Base-by-base conservation (phyloP, 2,888 invertebrate genomes). In the Hedychridium roseum region DNA sequence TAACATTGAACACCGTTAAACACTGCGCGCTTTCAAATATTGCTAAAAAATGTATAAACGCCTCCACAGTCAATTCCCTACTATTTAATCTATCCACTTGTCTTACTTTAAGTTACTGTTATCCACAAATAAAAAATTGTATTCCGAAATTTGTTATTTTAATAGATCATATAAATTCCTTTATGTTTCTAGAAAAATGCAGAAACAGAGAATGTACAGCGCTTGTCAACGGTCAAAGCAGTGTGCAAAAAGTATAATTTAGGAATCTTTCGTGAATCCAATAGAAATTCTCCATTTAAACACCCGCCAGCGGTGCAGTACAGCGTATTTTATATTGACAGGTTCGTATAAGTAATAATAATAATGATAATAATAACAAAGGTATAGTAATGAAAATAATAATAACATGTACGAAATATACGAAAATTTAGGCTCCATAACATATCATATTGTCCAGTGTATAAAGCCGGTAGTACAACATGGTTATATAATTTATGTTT, bases 181-280 rank as follows among this genome's bases (percentile, higher is more conserved):
- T 35, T 36, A 34, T 37, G 23, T 43, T 56, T 53, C 28, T 37
- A 80, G 78, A 56, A 50, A 7, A 64, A 74, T 38, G 81, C 81
- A 1, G 81, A 82, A 49, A 66, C 62, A 2, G 85, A 86, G 48
- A 78, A 88, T 60, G 81, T 80, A 21, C 72, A 78, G 11, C 63
- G 81, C 36, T 50, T 74, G 9, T 42, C 54, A 2, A 62, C 58
- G 27, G 64, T 81, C 0, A 61, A 71, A 26, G 52, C 66, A 43
- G 67, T 76, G 0, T 82, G 82, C 40, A 54, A 60, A 42, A 71
- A 72, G 21, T 78, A 81, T 60, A 76, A 79, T 51, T 57, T 82
- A 27, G 82, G 81, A 4, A 58, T 67, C 23, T 79, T 78, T 56
- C 66, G 66, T 41, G 60, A 63, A 32, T 43, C 55, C 2, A 60